phyloP scores from a whole-genome alignment of 2,113 vertebrate species.

The Rhodinocichla rosea region DNA sequence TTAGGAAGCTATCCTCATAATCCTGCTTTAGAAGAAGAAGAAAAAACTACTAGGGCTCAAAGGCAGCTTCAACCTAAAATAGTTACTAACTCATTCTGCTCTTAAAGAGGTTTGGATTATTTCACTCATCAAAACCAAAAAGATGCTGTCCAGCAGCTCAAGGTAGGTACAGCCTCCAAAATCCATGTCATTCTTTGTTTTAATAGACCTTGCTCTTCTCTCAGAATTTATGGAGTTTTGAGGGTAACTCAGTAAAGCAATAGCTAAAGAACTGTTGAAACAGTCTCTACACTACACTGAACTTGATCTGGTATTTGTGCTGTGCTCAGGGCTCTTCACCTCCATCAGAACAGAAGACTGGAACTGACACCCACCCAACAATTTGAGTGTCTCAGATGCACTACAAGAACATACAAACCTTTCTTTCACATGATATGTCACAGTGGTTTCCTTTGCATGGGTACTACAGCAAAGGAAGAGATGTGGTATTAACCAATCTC shows the following conservation, averaged over 20 bases:
- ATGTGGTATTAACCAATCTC: background rate
- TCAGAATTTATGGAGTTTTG: fast-evolving
- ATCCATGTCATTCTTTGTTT: background rate
- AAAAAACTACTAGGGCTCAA: background rate
- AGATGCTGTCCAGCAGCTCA: background rate
- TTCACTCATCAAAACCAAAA: background rate
- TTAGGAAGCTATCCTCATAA: conserved; percentile 52
- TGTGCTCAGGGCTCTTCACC: background rate
- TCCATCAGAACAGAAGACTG: background rate
- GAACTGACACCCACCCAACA: background rate
- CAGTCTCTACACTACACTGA: background rate
- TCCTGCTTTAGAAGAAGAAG: conserved; percentile 25
- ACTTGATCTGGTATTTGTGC: background rate
- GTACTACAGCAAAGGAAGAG: background rate
- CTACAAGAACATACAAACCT: background rate
- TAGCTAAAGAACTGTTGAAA: background rate
- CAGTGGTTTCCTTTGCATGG: background rate
- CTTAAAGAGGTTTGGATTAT: background rate
- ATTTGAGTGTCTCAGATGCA: background rate
- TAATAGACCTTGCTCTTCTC: background rate
- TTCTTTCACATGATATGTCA: background rate
- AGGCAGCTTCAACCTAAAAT: conserved; percentile 10
- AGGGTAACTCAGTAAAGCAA: background rate
- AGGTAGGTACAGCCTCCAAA: background rate
- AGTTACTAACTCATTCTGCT: background rate